A percentile compares a stretch with the other conserved stretches of the same genome.
These are phyloP conservation scores for Phoxinus dragarum DNA, from an alignment of 2,797 vertebrate species.

Conservation along the genomic window DNA sequence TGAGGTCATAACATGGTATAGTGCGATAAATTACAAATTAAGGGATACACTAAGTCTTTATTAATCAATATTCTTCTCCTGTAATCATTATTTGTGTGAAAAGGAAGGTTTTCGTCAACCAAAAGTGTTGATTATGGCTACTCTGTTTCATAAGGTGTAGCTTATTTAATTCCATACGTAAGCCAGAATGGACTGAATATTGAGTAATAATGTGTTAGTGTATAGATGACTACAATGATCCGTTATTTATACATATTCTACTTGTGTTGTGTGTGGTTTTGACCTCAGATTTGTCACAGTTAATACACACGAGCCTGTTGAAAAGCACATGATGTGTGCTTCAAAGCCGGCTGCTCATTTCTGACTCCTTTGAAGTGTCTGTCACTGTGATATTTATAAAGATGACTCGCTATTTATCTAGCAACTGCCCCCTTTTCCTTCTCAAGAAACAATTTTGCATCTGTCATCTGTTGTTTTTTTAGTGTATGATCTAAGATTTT, in stretches of 20 bases:
- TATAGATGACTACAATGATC: neutral
- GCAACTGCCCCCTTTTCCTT: slow-evolving; percentile 41
- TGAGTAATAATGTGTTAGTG: neutral
- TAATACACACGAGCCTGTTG: slow-evolving; percentile 32
- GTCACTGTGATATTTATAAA: slow-evolving; percentile 39
- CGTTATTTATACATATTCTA: neutral
- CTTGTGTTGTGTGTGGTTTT: slow-evolving; percentile 27
- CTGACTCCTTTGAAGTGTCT: slow-evolving; percentile 48
- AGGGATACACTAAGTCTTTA: too few species aligned
- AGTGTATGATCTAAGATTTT: slow-evolving; percentile 28
- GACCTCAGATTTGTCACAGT: slow-evolving; percentile 48
- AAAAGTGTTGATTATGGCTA: too few species aligned
- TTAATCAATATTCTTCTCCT: too few species aligned
- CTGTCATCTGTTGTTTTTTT: slow-evolving; percentile 46
- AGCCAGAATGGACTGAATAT: neutral
- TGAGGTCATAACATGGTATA: too few species aligned
- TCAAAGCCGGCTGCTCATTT: slow-evolving; percentile 52
- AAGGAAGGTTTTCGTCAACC: too few species aligned
- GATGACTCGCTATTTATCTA: slow-evolving; percentile 40
- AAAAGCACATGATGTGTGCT: slow-evolving; percentile 35
- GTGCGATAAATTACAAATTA: too few species aligned
- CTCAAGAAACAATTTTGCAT: slow-evolving; percentile 47
- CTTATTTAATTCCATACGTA: too few species aligned
- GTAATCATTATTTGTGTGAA: too few species aligned
- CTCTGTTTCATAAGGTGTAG: too few species aligned